A percentile compares a stretch with the other conserved stretches of the same genome.
These are phyloP conservation scores for Papilio dardanus DNA, from an alignment of 1,140 invertebrate genomes.

Conservation along the genomic window DNA sequence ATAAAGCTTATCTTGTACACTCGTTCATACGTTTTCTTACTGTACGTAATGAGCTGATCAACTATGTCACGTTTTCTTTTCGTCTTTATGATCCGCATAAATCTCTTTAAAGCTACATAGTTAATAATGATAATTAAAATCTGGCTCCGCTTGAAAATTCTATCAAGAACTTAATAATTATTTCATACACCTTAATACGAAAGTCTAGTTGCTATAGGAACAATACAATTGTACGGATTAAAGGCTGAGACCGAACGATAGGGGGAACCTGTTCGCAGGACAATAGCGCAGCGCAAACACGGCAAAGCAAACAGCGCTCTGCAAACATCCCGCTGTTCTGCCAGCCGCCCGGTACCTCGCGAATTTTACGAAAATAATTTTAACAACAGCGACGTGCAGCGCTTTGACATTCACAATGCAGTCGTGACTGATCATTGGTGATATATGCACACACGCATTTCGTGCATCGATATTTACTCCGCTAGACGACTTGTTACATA, in stretches of 20 bases:
- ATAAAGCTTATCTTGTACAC: background rate
- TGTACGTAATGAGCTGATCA: too few relatives aligned
- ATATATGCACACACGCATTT: background rate
- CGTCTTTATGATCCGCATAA: too few relatives aligned
- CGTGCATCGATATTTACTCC: background rate
- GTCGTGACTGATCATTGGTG: background rate
- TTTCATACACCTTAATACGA: constrained; percentile 5
- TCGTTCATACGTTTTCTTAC: background rate
- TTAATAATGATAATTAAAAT: background rate
- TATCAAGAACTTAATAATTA: constrained; percentile 2
- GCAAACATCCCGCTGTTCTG: constrained; percentile 56
- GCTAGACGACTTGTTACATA: background rate
- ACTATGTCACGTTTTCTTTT: too few relatives aligned
- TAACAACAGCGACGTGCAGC: constrained; percentile 43
- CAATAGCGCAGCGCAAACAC: constrained; percentile 64
- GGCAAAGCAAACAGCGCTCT: constrained; percentile 59
- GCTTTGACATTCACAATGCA: constrained; percentile 9
- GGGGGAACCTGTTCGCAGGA: constrained; percentile 47
- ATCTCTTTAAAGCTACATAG: background rate
- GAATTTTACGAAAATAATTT: constrained; percentile 47
- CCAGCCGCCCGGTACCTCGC: constrained; percentile 16
- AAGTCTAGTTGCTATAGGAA: constrained; percentile 1
- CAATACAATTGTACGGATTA: constrained; percentile 41
- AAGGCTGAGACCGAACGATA: constrained; percentile 52
- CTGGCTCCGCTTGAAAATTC: background rate